Conservation (phyloP, 2,797 vertebrate genomes). For the Lagorchestes hirsutus region DNA sequence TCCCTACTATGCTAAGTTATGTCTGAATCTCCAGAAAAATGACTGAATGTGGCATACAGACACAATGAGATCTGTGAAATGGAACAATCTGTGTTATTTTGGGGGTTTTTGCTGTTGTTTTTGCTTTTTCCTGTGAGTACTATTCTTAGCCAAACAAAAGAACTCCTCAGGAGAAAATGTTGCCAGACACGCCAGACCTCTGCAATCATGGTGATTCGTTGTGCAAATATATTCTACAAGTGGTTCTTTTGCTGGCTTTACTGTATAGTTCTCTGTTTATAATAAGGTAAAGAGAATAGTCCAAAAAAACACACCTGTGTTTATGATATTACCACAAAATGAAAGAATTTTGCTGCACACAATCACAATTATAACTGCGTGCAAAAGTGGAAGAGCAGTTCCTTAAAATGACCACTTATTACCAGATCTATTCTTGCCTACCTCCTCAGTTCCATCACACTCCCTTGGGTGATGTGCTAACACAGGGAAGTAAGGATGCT, state of each 20-base stretch:
- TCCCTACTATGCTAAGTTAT: not conserved
- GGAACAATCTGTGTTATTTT: not conserved
- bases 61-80: not conserved
- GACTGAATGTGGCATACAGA: not conserved
- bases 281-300: not conserved
- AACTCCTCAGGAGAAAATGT: not conserved
- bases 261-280: not conserved
- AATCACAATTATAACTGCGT: not conserved
- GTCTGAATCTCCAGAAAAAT: not conserved
- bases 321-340: too few species aligned
- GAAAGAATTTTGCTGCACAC: not conserved
- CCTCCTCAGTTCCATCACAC: not conserved
- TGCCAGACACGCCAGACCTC: not conserved
- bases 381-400: not conserved
- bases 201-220: not conserved
- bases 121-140: not conserved
- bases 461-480: not conserved
- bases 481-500: slow-evolving; percentile 39
- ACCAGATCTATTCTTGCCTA: not conserved
- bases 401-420: not conserved
- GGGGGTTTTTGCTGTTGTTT: not conserved
- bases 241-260: not conserved
- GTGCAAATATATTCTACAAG: not conserved
- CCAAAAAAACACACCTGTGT: not conserved
- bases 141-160: not conserved